Percentiles rank a stretch among this genome's conserved stretches.
Evolutionary conservation across 2,888 invertebrate species (phyloP).

Genomic region (Himalopsyche tibetana): DNA sequence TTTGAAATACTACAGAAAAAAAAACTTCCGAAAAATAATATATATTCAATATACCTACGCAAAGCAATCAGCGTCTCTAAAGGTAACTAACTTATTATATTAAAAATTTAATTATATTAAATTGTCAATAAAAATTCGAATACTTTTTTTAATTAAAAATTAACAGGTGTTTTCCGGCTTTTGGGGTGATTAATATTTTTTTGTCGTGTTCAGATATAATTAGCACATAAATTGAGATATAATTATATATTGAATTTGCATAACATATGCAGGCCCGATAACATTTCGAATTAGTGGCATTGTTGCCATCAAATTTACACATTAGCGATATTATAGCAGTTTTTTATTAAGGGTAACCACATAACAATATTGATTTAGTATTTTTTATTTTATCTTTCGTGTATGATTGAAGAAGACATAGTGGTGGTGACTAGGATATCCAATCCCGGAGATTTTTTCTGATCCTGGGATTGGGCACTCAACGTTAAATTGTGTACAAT

Average conservation of each 20-base stretch:
- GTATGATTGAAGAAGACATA: neutral
- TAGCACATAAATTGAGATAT: slow-evolving; percentile 41
- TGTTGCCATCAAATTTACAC: slow-evolving; percentile 24
- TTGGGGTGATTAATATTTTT: slow-evolving; percentile 28
- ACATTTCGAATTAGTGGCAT: slow-evolving; percentile 18
- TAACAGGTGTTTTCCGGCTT: slow-evolving; percentile 34
- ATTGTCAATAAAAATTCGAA: neutral
- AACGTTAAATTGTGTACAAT: too few relatives aligned
- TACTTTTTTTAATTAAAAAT: slow-evolving; percentile 1
- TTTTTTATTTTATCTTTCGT: too few relatives aligned
- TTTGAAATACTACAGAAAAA: too few relatives aligned
- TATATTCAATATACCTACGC: too few relatives aligned
- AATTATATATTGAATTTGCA: slow-evolving; percentile 28
- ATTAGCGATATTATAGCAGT: neutral
- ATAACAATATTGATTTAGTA: neutral
- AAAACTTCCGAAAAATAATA: too few relatives aligned
- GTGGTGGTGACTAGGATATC: neutral
- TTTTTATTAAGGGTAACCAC: neutral
- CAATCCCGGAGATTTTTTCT: too few relatives aligned
- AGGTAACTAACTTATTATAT: too few relatives aligned
- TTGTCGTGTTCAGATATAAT: slow-evolving; percentile 37
- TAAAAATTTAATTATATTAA: too few relatives aligned
- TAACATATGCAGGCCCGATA: slow-evolving; percentile 13
- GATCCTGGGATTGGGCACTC: too few relatives aligned
- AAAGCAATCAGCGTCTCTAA: too few relatives aligned